A percentile compares a stretch with the other conserved stretches of the same genome.
phyloP scores from a whole-genome alignment of 92 coral and sea anemone species.

The Phenganax marumi region DNA sequence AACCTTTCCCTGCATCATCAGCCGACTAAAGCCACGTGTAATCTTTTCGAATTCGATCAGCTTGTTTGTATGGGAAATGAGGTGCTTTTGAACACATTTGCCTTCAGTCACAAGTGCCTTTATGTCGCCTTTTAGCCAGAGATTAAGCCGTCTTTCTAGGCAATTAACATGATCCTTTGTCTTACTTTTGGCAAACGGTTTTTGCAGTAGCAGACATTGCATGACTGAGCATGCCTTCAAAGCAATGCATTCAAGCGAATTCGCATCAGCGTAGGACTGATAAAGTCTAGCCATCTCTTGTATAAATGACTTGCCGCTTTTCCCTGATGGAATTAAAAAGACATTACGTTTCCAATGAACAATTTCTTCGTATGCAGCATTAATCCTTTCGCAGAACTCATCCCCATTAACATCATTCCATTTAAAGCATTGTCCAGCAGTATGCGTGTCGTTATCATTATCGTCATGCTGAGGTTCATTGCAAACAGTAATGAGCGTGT shows the following conservation, averaged over 20 bases:
- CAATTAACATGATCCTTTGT: conserved; percentile 16
- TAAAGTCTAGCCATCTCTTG: conserved; percentile 1
- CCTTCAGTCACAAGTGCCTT: conserved; percentile 9
- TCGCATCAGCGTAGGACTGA: conserved; percentile 2
- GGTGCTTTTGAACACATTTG: not conserved
- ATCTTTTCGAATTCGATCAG: conserved; percentile 2
- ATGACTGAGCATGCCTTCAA: conserved; percentile 13
- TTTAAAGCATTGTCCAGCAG: not conserved
- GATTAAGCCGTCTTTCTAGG: not conserved
- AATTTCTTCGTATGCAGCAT: conserved; percentile 18
- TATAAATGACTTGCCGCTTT: conserved; percentile 1
- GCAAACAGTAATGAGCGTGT: not conserved
- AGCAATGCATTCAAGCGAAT: conserved; percentile 12
- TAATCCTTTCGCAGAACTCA: not conserved
- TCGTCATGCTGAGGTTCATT: not conserved
- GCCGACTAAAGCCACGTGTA: conserved; percentile 1
- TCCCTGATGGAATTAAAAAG: conserved; percentile 9
- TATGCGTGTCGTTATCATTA: not conserved
- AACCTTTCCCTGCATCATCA: conserved; percentile 17
- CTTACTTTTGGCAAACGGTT: conserved; percentile 4
- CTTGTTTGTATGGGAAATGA: not conserved
- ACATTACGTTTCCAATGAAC: conserved; percentile 21
- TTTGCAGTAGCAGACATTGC: not conserved
- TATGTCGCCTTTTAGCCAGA: conserved; percentile 4
- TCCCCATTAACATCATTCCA: conserved; percentile 2